Evolutionary conservation across 1,140 invertebrate genomes (phyloP).

Genomic region (Drosophila pruinosa): DNA sequence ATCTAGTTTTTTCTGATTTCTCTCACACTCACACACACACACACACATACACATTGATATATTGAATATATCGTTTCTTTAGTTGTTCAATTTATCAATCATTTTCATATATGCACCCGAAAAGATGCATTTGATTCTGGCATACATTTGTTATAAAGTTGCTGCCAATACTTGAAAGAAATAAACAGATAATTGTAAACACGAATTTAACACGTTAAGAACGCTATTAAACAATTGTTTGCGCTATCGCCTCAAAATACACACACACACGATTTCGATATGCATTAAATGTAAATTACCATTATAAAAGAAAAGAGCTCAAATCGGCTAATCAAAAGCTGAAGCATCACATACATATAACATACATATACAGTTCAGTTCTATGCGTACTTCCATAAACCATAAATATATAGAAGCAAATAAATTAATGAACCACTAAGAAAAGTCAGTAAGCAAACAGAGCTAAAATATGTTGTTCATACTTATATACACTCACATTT

Average conservation of each 20-base stretch:
- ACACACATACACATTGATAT: not conserved
- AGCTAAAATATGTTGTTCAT: constrained; percentile 18
- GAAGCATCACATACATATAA: constrained; percentile 2
- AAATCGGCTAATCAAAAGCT: constrained; percentile 14
- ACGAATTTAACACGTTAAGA: constrained; percentile 76
- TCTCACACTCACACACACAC: not conserved
- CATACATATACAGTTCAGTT: constrained; percentile 9
- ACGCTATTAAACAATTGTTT: constrained; percentile 51
- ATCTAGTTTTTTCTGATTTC: not conserved
- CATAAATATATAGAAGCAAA: constrained; percentile 1
- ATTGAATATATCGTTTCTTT: not conserved
- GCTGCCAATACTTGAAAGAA: constrained; percentile 22
- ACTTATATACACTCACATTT: constrained; percentile 1
- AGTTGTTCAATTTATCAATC: not conserved
- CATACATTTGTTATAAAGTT: constrained; percentile 38
- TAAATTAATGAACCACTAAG: not conserved
- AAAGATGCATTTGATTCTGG: constrained; percentile 43
- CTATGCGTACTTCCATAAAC: constrained; percentile 20
- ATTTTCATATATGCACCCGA: not conserved
- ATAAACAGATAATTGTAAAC: constrained; percentile 36
- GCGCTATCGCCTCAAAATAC: constrained; percentile 7
- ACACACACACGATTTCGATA: constrained; percentile 18
- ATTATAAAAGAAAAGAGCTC: constrained; percentile 10
- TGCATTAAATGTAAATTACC: constrained; percentile 11
- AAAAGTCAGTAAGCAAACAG: not conserved